A percentile compares a stretch with the other conserved stretches of the same genome.
phyloP scores from a whole-genome alignment of 2,797 vertebrate genomes.

The Labroides dimidiatus region DNA sequence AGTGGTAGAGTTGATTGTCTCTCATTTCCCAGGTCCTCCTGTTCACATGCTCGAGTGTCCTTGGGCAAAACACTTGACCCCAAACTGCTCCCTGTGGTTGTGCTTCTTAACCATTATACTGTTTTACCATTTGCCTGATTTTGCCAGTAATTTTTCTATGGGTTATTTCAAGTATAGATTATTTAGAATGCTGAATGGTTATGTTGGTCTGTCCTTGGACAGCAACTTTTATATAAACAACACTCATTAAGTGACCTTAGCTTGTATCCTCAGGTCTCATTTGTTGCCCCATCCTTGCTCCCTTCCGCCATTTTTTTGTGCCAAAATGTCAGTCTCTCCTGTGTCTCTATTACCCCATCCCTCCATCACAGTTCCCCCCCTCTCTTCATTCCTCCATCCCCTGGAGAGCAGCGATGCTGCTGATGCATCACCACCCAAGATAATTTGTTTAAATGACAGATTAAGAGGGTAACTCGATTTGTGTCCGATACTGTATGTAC shows the following conservation, averaged over 20 bases:
- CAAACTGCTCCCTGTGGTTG: too few species aligned
- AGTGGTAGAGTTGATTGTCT: too few species aligned
- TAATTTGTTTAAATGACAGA: slow-evolving; percentile 87
- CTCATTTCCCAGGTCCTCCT: too few species aligned
- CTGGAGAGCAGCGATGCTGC: slow-evolving; percentile 72
- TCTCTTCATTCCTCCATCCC: slow-evolving; percentile 51
- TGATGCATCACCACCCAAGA: slow-evolving; percentile 80
- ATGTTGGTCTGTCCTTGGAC: not conserved
- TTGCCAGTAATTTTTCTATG: not conserved
- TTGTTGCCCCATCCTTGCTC: slow-evolving; percentile 28
- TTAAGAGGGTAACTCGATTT: slow-evolving; percentile 82
- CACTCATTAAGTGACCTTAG: not conserved
- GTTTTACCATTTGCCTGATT: not conserved
- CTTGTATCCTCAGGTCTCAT: slow-evolving; percentile 14
- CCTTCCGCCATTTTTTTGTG: slow-evolving; percentile 46
- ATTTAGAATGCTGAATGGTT: not conserved
- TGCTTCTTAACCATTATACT: too few species aligned
- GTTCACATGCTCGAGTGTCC: too few species aligned
- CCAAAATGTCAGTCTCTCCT: slow-evolving; percentile 63
- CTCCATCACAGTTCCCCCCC: slow-evolving; percentile 15
- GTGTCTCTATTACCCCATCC: slow-evolving; percentile 72
- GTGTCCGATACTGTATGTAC: slow-evolving; percentile 79
- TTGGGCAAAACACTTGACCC: too few species aligned
- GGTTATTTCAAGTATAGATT: not conserved
- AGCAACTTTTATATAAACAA: not conserved